A percentile compares a stretch with the other conserved stretches of the same genome.
Evolutionary conservation across 1,140 invertebrate species (phyloP).

Genomic region (Goniozus legneri): DNA sequence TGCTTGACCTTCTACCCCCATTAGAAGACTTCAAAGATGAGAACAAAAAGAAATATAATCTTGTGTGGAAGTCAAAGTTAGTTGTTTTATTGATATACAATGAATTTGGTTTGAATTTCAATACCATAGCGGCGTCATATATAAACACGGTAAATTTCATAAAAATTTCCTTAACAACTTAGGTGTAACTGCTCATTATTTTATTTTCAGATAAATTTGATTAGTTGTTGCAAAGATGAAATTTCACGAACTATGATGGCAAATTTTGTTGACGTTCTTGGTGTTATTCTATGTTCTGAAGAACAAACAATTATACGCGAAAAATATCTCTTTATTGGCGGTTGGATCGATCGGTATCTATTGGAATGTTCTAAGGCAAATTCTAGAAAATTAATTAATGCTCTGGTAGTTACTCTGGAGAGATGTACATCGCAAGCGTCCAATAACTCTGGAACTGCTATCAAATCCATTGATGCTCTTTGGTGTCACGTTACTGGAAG

Average conservation of each 20-base stretch:
- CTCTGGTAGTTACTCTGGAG: constrained; percentile 33
- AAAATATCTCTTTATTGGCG: constrained; percentile 45
- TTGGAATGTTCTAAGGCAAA: constrained; percentile 35
- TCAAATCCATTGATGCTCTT: constrained; percentile 31
- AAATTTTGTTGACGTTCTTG: constrained; percentile 44
- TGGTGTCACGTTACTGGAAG: constrained; percentile 42
- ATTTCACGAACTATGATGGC: constrained; percentile 38
- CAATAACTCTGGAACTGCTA: background rate
- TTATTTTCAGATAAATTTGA: constrained; percentile 32
- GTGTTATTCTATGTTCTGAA: constrained; percentile 34
- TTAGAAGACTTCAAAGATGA: constrained; percentile 25
- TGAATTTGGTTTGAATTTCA: constrained; percentile 33
- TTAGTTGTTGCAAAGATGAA: constrained; percentile 41
- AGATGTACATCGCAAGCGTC: constrained; percentile 26
- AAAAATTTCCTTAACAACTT: no score
- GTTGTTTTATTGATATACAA: constrained; percentile 39
- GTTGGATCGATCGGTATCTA: constrained; percentile 48
- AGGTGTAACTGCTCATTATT: constrained; percentile 6
- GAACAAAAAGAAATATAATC: constrained; percentile 26
- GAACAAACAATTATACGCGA: constrained; percentile 38
- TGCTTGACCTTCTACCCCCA: constrained; percentile 41
- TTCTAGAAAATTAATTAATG: constrained; percentile 29
- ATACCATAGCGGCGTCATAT: constrained; percentile 27
- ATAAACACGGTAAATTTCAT: constrained; percentile 24
- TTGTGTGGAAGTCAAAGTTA: constrained; percentile 49